These are phyloP conservation scores for Stichodactyla mertensii DNA, from an alignment of 64 coral and sea anemone genomes.

Conservation along the genomic window DNA sequence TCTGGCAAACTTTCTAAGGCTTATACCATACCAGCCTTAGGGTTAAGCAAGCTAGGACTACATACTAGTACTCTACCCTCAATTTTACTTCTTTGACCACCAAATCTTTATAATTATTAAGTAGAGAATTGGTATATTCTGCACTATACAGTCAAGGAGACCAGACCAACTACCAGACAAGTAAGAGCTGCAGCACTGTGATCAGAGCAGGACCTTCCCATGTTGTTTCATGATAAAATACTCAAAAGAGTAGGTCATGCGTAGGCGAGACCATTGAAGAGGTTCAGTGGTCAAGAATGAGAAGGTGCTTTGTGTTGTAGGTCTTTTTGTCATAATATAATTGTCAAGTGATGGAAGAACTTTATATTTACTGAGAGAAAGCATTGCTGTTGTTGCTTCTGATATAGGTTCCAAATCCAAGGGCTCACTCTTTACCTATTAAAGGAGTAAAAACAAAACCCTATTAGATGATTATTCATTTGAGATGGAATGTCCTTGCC, in stretches of 20 bases:
- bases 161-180: background rate
- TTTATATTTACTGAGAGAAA: constrained; percentile 38
- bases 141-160: background rate
- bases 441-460: background rate
- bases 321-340: constrained; percentile 10
- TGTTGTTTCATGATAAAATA: constrained; percentile 83
- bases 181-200: background rate
- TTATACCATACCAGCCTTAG: too few species aligned
- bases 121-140: background rate
- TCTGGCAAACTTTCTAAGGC: too few species aligned
- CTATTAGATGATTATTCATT: background rate
- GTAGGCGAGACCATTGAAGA: constrained; percentile 71
- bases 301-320: constrained; percentile 35
- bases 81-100: too few species aligned
- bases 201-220: constrained; percentile 61
- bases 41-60: too few species aligned
- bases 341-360: background rate
- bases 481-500: too few species aligned
- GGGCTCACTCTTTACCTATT: constrained; percentile 42
- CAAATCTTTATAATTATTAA: too few species aligned
- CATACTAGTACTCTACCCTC: too few species aligned
- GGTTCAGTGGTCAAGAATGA: constrained; percentile 61
- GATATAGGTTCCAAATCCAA: constrained; percentile 48
- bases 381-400: constrained; percentile 40
- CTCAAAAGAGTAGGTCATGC: constrained; percentile 83